These are phyloP conservation scores for Saccostrea glomerata DNA, from an alignment of 1,140 invertebrate species.

Conservation along the genomic window DNA sequence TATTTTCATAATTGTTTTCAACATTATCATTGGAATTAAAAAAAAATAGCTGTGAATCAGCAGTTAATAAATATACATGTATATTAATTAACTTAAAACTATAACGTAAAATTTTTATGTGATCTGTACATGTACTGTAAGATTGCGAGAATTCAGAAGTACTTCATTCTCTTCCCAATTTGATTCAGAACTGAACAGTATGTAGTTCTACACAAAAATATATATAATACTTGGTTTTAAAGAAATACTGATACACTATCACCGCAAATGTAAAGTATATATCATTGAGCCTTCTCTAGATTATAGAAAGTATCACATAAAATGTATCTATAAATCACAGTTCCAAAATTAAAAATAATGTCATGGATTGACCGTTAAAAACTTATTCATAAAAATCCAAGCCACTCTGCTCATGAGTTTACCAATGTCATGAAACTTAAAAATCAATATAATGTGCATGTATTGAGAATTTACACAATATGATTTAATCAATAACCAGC, in stretches of 20 bases:
- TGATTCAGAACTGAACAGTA: neutral
- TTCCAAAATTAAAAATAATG: neutral
- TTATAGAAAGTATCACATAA: neutral
- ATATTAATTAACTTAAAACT: neutral
- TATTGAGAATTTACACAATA: neutral
- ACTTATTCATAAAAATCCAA: neutral
- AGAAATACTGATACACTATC: neutral
- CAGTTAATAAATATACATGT: neutral
- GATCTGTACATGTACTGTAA: no score
- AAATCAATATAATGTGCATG: neutral
- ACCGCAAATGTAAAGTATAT: neutral
- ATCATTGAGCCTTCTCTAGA: neutral
- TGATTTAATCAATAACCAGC: neutral
- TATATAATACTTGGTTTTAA: neutral
- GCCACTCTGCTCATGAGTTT: neutral
- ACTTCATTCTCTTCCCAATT: neutral
- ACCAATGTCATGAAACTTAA: neutral
- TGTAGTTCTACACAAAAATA: neutral
- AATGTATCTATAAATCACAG: neutral
- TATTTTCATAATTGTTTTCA: neutral
- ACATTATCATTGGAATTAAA: neutral
- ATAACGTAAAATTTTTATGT: no score
- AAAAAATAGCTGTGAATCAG: neutral
- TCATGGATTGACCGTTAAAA: neutral
- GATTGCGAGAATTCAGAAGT: no score